A percentile compares a stretch with the other conserved stretches of the same genome.
phyloP scores from a whole-genome alignment of 2,888 invertebrate genomes.

The Thymelicus acteon region DNA sequence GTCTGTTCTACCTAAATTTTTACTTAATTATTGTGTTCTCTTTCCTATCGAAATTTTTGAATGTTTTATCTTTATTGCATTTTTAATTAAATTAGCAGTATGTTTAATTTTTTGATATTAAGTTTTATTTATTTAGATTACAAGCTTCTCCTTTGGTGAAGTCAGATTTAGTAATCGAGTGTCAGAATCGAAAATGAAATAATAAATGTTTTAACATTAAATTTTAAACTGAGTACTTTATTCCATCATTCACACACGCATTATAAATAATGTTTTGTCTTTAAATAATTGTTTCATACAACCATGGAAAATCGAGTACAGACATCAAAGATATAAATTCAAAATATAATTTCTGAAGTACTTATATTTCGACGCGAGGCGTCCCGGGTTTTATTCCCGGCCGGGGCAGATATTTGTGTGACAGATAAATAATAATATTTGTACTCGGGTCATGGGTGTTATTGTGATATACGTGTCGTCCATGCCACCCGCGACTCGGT shows the following conservation, averaged over 20 bases:
- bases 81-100: slow-evolving; percentile 45
- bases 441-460: too few species aligned
- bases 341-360: too few species aligned
- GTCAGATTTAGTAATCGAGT: slow-evolving; percentile 60
- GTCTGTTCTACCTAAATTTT: background rate
- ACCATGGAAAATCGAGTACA: too few species aligned
- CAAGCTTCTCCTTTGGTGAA: slow-evolving; percentile 60
- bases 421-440: too few species aligned
- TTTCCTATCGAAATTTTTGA: slow-evolving; percentile 39
- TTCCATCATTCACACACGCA: background rate
- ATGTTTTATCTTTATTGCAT: slow-evolving; percentile 40
- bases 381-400: too few species aligned
- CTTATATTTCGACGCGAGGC: too few species aligned
- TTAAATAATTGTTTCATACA: too few species aligned
- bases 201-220: slow-evolving; percentile 78
- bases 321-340: too few species aligned
- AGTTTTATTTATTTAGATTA: slow-evolving; percentile 46
- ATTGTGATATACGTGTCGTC: too few species aligned
- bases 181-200: slow-evolving; percentile 63
- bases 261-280: too few species aligned
- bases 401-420: too few species aligned
- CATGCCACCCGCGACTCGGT: too few species aligned
- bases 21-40: background rate
- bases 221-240: slow-evolving; percentile 35
- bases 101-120: slow-evolving; percentile 46